Evolutionary conservation across 2,797 vertebrate genomes (phyloP).

Genomic region (Coregonus suidteri): DNA sequence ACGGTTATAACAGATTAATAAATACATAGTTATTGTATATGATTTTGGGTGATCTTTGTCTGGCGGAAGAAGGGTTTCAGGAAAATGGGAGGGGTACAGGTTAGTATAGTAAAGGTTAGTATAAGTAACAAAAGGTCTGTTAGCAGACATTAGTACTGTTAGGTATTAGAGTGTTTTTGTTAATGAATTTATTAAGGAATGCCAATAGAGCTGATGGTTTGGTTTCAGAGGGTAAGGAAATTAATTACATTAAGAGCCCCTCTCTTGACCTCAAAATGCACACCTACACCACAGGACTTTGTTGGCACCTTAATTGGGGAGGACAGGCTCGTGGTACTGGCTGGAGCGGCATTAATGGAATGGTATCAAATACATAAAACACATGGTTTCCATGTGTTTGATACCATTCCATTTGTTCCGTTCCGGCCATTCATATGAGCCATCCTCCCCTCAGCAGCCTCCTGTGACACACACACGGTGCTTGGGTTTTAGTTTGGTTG

Average conservation of each 20-base stretch:
- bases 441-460: too few relatives aligned
- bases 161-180: slow-evolving; percentile 71
- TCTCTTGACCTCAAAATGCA: not conserved
- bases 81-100: slow-evolving; percentile 30
- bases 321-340: too few relatives aligned
- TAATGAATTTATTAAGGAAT: slow-evolving; percentile 48
- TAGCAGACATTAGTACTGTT: slow-evolving; percentile 75
- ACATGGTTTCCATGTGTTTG: too few relatives aligned
- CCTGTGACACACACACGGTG: not conserved
- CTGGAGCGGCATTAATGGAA: too few relatives aligned
- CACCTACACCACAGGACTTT: not conserved
- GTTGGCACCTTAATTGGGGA: too few relatives aligned
- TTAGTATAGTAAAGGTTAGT: slow-evolving; percentile 74
- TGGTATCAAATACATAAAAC: too few relatives aligned
- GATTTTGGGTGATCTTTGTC: too few relatives aligned
- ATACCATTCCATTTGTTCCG: too few relatives aligned
- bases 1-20: too few relatives aligned
- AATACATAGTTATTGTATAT: too few relatives aligned
- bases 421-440: too few relatives aligned
- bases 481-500: slow-evolving; percentile 6
- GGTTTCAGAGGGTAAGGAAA: not conserved
- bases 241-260: not conserved
- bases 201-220: not conserved
- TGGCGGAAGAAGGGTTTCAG: slow-evolving; percentile 4
- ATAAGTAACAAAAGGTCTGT: slow-evolving; percentile 35